Evolutionary conservation across 2,888 invertebrate species (phyloP).

Genomic region (Sepioteuthis lessoniana): DNA sequence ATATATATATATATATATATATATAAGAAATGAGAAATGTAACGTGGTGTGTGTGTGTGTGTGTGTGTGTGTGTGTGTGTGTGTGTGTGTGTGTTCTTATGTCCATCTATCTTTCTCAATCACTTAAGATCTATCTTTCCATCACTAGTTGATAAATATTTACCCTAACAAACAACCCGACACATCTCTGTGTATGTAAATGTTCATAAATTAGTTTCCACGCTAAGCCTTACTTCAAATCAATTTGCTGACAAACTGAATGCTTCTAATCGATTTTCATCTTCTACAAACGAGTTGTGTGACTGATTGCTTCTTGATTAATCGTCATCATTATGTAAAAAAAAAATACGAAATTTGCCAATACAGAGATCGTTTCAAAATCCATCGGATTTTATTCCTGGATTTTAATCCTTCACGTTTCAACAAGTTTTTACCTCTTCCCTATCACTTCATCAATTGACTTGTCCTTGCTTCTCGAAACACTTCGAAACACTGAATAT

Average conservation of each 20-base stretch:
- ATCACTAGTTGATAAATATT: no score
- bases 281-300: neutral
- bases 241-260: neutral
- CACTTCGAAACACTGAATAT: neutral
- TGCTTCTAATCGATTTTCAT: neutral
- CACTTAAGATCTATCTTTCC: no score
- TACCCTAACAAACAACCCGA: no score
- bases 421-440: neutral
- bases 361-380: neutral
- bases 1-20: no score
- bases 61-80: neutral
- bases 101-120: no score
- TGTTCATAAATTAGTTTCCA: neutral
- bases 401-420: neutral
- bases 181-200: no score
- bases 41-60: neutral
- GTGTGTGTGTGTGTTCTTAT: neutral
- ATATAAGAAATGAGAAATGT: no score
- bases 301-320: constrained; percentile 20
- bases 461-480: neutral
- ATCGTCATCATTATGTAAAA: neutral
- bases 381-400: neutral
- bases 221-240: neutral
- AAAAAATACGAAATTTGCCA: neutral
- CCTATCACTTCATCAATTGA: neutral